Evolutionary conservation across 2,888 invertebrate genomes (phyloP).

Genomic region (Xanthia icteritia): DNA sequence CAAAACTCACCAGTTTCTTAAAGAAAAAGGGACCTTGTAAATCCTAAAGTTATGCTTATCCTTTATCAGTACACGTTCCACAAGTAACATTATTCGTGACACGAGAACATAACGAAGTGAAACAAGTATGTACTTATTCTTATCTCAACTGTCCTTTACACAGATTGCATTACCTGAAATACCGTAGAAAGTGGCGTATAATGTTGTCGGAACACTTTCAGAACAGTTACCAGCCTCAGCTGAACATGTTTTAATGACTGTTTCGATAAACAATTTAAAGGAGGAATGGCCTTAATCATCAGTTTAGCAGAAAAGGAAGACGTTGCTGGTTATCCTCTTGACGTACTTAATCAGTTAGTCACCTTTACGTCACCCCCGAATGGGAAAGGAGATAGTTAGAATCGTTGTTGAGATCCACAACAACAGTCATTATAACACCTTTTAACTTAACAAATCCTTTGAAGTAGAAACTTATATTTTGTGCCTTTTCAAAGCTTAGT

Average conservation of each 20-base stretch:
- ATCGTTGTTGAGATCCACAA: background rate
- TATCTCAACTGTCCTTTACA: slow-evolving; percentile 31
- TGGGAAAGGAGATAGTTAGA: background rate
- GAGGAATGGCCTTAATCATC: background rate
- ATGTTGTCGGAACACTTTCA: slow-evolving; percentile 26
- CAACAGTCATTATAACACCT: background rate
- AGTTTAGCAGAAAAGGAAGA: no score
- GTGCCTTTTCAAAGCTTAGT: no score
- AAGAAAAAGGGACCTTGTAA: slow-evolving; percentile 1
- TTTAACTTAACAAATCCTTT: background rate
- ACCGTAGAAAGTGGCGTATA: slow-evolving; percentile 24
- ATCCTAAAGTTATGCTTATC: background rate
- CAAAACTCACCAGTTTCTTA: background rate
- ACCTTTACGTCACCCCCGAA: background rate
- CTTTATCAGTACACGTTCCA: background rate
- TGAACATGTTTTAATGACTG: background rate
- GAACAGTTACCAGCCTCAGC: background rate
- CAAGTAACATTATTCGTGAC: background rate
- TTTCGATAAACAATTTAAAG: background rate
- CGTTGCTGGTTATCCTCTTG: no score
- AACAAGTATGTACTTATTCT: background rate
- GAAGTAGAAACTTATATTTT: background rate
- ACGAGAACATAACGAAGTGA: slow-evolving; percentile 9
- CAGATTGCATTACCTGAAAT: slow-evolving; percentile 35
- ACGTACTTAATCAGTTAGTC: background rate